These are phyloP conservation scores for Drosophila monieri DNA, from an alignment of 2,888 invertebrate species.

Conservation along the genomic window DNA sequence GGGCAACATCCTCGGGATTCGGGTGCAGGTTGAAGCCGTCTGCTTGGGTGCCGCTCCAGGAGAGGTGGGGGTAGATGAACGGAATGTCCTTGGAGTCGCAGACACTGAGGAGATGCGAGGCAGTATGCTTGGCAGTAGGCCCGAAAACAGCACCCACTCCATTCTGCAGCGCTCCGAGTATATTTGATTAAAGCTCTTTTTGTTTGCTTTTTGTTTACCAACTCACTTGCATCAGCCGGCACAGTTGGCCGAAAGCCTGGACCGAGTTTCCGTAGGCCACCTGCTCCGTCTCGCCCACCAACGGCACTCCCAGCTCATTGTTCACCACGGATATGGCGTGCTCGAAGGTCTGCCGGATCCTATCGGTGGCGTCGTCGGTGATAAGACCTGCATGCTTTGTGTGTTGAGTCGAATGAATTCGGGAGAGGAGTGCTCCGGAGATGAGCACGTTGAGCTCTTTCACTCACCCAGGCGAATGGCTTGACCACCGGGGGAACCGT, in stretches of 20 bases:
- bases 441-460: slow-evolving; percentile 3
- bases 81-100: slow-evolving; percentile 94
- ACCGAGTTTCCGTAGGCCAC: slow-evolving; percentile 85
- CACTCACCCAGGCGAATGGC: slow-evolving; percentile 63
- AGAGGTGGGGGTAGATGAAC: slow-evolving; percentile 90
- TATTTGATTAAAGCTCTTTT: background rate
- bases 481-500: slow-evolving; percentile 40
- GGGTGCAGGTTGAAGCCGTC: slow-evolving; percentile 89
- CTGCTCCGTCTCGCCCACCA: slow-evolving; percentile 74
- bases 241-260: slow-evolving; percentile 85
- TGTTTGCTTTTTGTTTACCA: background rate
- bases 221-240: slow-evolving; percentile 85
- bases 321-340: slow-evolving; percentile 81
- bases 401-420: slow-evolving; percentile 22
- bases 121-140: slow-evolving; percentile 88
- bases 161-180: slow-evolving; percentile 84
- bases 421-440: background rate
- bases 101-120: slow-evolving; percentile 91
- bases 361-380: slow-evolving; percentile 71
- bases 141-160: slow-evolving; percentile 94
- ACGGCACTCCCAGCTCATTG: slow-evolving; percentile 70
- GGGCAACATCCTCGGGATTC: slow-evolving; percentile 86
- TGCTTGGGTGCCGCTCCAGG: slow-evolving; percentile 86
- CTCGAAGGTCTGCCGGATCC: slow-evolving; percentile 76
- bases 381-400: slow-evolving; percentile 72